Percentiles rank a stretch among this genome's conserved stretches.
Evolutionary conservation across 2,797 vertebrate species (phyloP).

Genomic region (Coregonus suidteri): DNA sequence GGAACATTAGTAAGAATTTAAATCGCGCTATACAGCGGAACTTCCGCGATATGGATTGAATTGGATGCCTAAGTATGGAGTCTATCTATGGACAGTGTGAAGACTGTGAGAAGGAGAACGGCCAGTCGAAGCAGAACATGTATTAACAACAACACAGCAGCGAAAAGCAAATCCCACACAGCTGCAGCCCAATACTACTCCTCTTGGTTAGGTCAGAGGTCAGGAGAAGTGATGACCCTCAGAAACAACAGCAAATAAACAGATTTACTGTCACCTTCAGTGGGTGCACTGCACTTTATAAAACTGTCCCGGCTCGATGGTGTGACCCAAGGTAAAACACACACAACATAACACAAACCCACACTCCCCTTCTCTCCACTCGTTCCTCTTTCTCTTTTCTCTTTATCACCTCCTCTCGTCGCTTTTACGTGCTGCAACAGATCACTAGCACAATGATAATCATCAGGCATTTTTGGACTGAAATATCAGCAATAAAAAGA

Average conservation of each 20-base stretch:
- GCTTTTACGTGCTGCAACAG: slow-evolving; percentile 52
- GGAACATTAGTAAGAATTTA: too few species aligned
- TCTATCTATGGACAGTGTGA: not conserved
- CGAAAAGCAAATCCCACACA: slow-evolving; percentile 65
- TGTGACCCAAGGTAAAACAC: slow-evolving; percentile 62
- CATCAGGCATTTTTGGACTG: slow-evolving; percentile 32
- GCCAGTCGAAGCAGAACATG: slow-evolving; percentile 20
- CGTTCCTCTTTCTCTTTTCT: slow-evolving; percentile 13
- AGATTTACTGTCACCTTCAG: slow-evolving; percentile 73
- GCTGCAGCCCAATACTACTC: slow-evolving; percentile 56
- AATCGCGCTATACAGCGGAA: too few species aligned
- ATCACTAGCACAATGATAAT: slow-evolving; percentile 47
- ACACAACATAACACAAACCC: slow-evolving; percentile 52
- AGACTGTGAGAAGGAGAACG: not conserved
- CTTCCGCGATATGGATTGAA: too few species aligned
- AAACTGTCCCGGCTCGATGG: slow-evolving; percentile 74
- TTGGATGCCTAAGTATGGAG: too few species aligned
- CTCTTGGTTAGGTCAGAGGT: slow-evolving; percentile 68
- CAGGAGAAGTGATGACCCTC: slow-evolving; percentile 74
- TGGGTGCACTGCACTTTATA: slow-evolving; percentile 73
- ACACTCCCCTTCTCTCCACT: too few species aligned
- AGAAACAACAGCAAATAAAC: slow-evolving; percentile 78
- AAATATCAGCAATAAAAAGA: slow-evolving; percentile 7
- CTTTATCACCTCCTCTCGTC: not conserved
- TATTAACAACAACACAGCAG: slow-evolving; percentile 72